Conservation (phyloP, 2,888 invertebrate genomes). For the Teleiodes luculella region DNA sequence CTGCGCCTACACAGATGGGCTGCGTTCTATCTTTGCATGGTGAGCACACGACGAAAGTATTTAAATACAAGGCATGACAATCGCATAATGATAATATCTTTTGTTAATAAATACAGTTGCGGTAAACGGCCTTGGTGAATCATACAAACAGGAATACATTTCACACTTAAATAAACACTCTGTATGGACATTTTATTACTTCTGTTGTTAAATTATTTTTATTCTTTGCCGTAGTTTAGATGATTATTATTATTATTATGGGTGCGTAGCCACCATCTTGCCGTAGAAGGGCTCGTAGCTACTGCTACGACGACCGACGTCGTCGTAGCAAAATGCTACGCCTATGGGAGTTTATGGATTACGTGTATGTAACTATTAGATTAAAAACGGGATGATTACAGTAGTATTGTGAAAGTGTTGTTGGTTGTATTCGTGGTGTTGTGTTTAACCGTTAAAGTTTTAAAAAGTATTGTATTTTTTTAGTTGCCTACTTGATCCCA, state of each 20-base stretch:
- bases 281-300: neutral
- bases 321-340: constrained; percentile 5
- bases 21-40: too few species aligned
- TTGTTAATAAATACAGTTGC: neutral
- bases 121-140: neutral
- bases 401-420: too few species aligned
- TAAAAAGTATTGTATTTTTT: too few species aligned
- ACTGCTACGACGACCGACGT: neutral
- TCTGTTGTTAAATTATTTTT: neutral
- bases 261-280: neutral
- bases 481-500: too few species aligned
- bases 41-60: too few species aligned
- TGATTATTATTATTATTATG: too few species aligned
- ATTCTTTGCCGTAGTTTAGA: too few species aligned
- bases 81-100: neutral
- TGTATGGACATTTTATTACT: neutral
- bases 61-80: neutral
- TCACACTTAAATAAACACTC: neutral
- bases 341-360: too few species aligned
- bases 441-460: too few species aligned
- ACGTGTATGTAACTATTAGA: too few species aligned
- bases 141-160: neutral
- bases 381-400: too few species aligned
- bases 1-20: neutral
- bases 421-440: too few species aligned